Base-by-base conservation (phyloP, 2,113 vertebrate species). In the Arizona elegans region DNA sequence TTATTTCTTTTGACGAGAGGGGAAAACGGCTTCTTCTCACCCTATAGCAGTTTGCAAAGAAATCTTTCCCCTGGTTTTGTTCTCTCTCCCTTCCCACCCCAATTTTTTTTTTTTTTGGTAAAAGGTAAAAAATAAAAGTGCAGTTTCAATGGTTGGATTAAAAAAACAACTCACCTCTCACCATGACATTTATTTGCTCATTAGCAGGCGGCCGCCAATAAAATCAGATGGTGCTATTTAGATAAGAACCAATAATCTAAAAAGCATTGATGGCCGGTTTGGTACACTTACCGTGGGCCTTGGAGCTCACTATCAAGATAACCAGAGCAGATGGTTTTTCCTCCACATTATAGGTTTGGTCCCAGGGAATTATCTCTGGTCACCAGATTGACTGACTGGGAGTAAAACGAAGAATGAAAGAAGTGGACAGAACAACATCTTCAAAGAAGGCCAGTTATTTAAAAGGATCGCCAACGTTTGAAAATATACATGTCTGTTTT, bases 131-230 rank as follows among this genome's bases (percentile, higher is more conserved):
- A 26, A 52, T 52, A 87, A 52, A 52, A 52, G 88, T 56, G 8
- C 5, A 26, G 75, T 12, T 53, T 87, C 52, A 0, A 0, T 52
- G 55, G 65, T 21, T 0, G 0, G 56, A 92, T 70, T 70, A 26
- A 12, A 91, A 38, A 12, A 91, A 58, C 15, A 47, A 9, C 6
- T 1, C 19, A 8, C 23, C 59, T 21, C n/a, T 65, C 86, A 33
- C 9, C 33, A 89, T 95, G 87, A 87, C 92, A 55, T 89, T 91
- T 94, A 89, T 95, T 93, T 94, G 92, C 81, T 91, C 89, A 92
- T 93, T 96, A 94, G 88, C 93, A 90, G 54, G 75, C 17, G 0
- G 55, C 88, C 90, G 90, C 54, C 94, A 94, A 93, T 88, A 94
- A 95, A 95, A 86, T 90, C 92, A 85, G 87, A 70, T 86, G 62